A percentile compares a stretch with the other conserved stretches of the same genome.
Conservation (phyloP, 2,113 vertebrate genomes). For the Cavia aperea region DNA sequence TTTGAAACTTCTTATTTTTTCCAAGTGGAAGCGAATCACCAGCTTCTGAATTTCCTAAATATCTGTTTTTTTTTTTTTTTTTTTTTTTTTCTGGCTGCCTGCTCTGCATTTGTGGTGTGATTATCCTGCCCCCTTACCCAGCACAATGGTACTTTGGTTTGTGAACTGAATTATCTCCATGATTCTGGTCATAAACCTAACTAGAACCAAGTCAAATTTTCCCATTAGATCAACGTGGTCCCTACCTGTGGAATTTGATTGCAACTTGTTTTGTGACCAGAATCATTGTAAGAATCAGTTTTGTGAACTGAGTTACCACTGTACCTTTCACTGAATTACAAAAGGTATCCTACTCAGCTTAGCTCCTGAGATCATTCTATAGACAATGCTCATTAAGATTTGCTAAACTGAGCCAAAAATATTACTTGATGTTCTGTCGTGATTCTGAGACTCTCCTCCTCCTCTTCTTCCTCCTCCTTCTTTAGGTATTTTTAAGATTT, state of each 20-base stretch:
- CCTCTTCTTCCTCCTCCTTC: too few species aligned
- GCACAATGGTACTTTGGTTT: background rate
- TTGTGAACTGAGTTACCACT: background rate
- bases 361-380: background rate
- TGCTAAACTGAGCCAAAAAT: background rate
- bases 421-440: rapidly evolving
- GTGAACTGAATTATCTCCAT: background rate
- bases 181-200: background rate
- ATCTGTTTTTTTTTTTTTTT: background rate
- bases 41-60: background rate
- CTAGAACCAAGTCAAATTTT: background rate
- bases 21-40: background rate
- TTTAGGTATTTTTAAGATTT: background rate
- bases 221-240: background rate
- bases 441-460: background rate
- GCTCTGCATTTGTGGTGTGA: background rate
- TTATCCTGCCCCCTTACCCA: rapidly evolving
- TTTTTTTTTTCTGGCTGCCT: background rate
- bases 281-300: background rate
- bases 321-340: background rate
- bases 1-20: background rate
- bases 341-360: rapidly evolving
- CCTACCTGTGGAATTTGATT: background rate
- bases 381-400: background rate
- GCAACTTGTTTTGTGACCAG: background rate